Evolutionary conservation across 2,113 vertebrate genomes (phyloP), one percentile per base, ranked within the genome.

Genomic region (Dicrurus megarhynchus): DNA sequence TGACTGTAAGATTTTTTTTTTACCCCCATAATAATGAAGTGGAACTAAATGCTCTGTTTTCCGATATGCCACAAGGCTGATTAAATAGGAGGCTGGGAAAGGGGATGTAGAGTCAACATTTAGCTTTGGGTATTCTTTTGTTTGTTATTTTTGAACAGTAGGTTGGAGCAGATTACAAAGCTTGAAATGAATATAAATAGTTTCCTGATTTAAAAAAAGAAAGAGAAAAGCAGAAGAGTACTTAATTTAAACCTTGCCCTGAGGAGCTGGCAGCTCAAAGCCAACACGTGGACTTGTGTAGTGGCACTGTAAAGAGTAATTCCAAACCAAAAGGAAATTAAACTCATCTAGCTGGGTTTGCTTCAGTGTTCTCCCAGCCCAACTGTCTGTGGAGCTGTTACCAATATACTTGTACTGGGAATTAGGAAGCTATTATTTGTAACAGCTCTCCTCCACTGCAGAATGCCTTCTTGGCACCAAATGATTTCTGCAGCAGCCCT

Each of bases 71-170:
- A 68, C 39, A 33, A 91, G 89, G 93, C 84, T 95, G 95, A 93
- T 96, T 88, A 90, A 96, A 77, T 49, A 74, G 79, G 33, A 67
- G 35, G 32, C 79, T 93, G 85, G 76, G 46, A 94, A 88, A 61
- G 24, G 71, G 53, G 52, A n/a, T 33, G 68, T 90, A 93, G 60
- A 92, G 64, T 67, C 61, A 93, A 93, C 86, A 89, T 94, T 92
- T 63, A 94, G 93, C 95, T 96, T 93, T 81, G 65, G 91, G 76
- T 93, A 73, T 93, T 86, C 88, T 81, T 95, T 86, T 92, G 86
- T 88, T 88, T 90, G 76, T 70, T 90, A 52, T 71, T 93, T 95
- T 93, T 88, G 52, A 81, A 75, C 88, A 78, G 76, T 61, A 60
- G 52, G 22, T 59, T 90, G 71, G 71, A 93, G 82, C 83, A 93